Percentiles rank a stretch among this genome's conserved stretches.
These are phyloP conservation scores for Nerophis lumbriciformis DNA, from an alignment of 2,113 vertebrate genomes.

Conservation along the genomic window DNA sequence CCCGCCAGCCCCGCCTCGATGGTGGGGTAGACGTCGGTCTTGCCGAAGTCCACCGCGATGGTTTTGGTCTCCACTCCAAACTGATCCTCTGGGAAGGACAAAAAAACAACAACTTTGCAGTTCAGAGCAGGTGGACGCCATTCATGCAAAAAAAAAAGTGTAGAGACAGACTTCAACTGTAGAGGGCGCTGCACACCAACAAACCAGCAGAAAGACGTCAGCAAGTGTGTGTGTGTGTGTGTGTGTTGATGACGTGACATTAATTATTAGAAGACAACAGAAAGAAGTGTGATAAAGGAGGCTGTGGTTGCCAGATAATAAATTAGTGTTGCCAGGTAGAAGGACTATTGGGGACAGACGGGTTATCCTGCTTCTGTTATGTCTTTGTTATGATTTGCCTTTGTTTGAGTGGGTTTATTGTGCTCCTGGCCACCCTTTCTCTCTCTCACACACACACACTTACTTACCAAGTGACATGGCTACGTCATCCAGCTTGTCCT, in stretches of 20 bases:
- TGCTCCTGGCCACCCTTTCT: background rate
- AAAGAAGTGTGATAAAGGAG: background rate
- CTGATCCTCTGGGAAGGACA: conserved; percentile 70
- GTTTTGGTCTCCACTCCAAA: conserved; percentile 85
- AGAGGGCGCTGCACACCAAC: conserved; percentile 58
- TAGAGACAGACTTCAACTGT: conserved; percentile 21
- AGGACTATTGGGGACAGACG: too few species aligned
- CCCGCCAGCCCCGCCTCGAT: conserved; percentile 77
- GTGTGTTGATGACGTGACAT: too few species aligned
- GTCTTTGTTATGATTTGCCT: too few species aligned
- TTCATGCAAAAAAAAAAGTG: background rate
- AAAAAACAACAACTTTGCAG: background rate
- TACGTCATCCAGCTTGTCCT: conserved; percentile 88
- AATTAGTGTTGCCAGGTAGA: conserved; percentile 3
- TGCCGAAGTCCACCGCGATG: conserved; percentile 84
- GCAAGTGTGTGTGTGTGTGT: too few species aligned
- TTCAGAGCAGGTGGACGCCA: background rate
- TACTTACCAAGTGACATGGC: conserved; percentile 84
- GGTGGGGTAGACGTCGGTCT: conserved; percentile 77
- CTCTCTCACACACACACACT: conserved; percentile 3
- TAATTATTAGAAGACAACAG: too few species aligned
- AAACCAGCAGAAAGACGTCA: conserved; percentile 24
- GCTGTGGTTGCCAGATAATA: conserved; percentile 4
- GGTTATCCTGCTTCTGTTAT: too few species aligned
- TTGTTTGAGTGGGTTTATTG: too few species aligned